Evolutionary conservation across 1,140 invertebrate genomes (phyloP), one percentile per base, ranked within the genome.

Genomic region (Stegodyphus dumicola): DNA sequence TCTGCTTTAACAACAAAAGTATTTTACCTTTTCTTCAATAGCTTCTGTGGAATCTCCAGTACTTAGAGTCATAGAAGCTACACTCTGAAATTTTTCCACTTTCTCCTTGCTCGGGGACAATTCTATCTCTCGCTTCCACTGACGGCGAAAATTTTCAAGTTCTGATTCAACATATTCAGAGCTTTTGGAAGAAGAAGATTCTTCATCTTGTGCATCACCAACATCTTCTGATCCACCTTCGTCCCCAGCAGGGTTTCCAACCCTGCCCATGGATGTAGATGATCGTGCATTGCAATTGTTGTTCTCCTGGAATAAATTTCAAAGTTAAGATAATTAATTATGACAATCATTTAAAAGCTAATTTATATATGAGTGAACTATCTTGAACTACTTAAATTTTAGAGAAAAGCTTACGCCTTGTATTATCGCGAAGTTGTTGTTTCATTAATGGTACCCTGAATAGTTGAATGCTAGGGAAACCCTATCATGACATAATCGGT

Each of bases 101-200:
- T 80, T 80, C 52, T 64, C 75, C 7, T 86, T 86, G 48, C 33
- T 49, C 49, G 85, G 87, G 70, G 69, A 88, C 60, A 71, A 48
- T 78, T 86, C 60, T 15, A 89, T 75, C 75, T 90, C 90, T 49
- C 88, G 86, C 71, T 89, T 88, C 90, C 90, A 90, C 48, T 88
- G 86, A 65, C 87, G 77, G 18, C 90, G 88, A 86, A 90, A 90
- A 13, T 88, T 85, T 17, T 88, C 87, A 71, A 90, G 73, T 76
- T 89, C 87, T 7, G 69, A 74, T 65, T 88, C 87, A 15, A 89
- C 56, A 69, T 74, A 69, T 53, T 81, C 18, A 11, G 56, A 5
- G 7, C 7, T 69, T 51, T 77, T 56, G 13, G 73, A 77, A 7
- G 78, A 81, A 65, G 86, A 85, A 2, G 88, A 78, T 54, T 88